Evolutionary conservation across 37 sponge, comb jelly and placozoan genomes (phyloP).

Genomic region (Haliclona indistincta): DNA sequence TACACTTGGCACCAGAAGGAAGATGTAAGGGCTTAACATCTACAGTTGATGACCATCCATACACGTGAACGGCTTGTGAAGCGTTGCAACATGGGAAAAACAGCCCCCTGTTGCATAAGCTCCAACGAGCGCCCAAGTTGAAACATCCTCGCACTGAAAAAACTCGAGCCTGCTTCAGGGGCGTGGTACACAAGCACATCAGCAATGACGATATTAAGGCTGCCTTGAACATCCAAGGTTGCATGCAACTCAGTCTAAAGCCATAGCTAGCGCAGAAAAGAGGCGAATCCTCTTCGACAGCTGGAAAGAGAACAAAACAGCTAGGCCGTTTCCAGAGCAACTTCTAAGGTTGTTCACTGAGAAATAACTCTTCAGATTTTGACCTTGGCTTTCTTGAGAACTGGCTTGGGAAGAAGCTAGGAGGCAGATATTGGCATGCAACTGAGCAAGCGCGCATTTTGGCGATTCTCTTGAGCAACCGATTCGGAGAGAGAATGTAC

Average conservation of each 20-base stretch:
- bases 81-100: neutral
- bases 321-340: neutral
- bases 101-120: neutral
- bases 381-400: conserved; percentile 9
- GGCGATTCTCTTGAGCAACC: conserved; percentile 20
- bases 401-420: conserved; percentile 17
- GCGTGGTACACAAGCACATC: too few relatives aligned
- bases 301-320: conserved; percentile 8
- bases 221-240: neutral
- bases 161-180: too few relatives aligned
- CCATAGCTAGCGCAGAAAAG: neutral
- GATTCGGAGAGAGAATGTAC: conserved; percentile 23
- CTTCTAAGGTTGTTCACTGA: neutral
- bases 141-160: too few relatives aligned
- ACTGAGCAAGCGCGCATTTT: conserved; percentile 30
- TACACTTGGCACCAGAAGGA: neutral
- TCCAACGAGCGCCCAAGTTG: neutral
- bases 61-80: neutral
- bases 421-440: too few relatives aligned
- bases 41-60: neutral
- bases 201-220: too few relatives aligned
- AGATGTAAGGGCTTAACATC: neutral
- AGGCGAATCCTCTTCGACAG: neutral
- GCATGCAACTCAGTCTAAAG: neutral
- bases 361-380: too few relatives aligned